phyloP scores from a whole-genome alignment of 2,113 vertebrate species.

The Trogon surrucura region DNA sequence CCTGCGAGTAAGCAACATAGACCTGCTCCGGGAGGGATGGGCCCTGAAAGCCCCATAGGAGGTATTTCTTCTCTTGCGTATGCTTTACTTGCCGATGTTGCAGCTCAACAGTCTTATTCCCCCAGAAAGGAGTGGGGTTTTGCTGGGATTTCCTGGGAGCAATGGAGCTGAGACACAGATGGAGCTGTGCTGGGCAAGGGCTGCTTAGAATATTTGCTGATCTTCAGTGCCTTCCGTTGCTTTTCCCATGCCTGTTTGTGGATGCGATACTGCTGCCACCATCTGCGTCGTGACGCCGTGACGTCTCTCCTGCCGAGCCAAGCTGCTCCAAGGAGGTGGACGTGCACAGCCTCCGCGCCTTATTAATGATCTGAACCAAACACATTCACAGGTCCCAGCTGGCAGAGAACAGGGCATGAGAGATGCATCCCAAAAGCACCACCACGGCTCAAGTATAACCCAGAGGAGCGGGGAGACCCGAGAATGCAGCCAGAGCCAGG shows the following conservation, averaged over 20 bases:
- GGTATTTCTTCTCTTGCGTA: background rate
- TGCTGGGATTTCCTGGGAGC: background rate
- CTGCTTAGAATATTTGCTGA: background rate
- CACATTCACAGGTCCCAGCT: background rate
- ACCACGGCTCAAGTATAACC: background rate
- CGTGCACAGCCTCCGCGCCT: accelerated
- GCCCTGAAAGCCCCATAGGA: background rate
- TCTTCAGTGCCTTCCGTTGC: background rate
- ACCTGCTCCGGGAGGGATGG: background rate
- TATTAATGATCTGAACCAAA: background rate
- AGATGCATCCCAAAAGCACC: background rate
- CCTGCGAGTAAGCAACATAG: background rate
- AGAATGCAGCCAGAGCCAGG: background rate
- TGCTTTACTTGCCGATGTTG: background rate
- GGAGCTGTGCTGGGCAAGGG: background rate
- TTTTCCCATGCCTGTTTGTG: background rate
- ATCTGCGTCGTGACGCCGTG: background rate
- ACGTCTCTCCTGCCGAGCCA: background rate
- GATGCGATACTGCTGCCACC: background rate
- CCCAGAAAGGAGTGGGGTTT: background rate
- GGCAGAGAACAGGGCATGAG: background rate
- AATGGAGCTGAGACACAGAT: background rate
- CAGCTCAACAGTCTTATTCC: background rate
- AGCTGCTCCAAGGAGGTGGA: background rate
- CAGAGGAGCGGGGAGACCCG: accelerated